Conservation (phyloP, 2,113 vertebrate genomes). For the Thinocorus orbignyianus region DNA sequence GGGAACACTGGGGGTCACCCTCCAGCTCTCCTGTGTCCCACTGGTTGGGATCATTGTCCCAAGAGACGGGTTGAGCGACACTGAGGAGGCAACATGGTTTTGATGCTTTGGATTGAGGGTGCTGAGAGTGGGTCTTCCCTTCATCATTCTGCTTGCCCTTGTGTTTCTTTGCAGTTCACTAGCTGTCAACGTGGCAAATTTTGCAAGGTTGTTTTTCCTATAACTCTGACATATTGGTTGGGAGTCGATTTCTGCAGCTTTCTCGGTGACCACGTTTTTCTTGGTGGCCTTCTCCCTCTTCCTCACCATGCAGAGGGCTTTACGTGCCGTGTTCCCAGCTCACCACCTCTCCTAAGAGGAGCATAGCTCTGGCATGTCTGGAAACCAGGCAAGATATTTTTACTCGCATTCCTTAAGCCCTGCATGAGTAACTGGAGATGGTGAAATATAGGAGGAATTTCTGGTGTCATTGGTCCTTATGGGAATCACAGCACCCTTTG, state of each 20-base stretch:
- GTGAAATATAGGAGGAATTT: neutral
- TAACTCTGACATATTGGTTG: neutral
- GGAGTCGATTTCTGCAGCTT: neutral
- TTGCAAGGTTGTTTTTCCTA: neutral
- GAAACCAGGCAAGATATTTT: neutral
- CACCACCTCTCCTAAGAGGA: neutral
- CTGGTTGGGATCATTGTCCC: fast-evolving
- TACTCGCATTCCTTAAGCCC: neutral
- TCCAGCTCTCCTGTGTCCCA: too few relatives aligned
- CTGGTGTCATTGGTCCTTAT: neutral
- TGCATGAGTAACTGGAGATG: neutral
- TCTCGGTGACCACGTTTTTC: neutral
- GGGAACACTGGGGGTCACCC: neutral
- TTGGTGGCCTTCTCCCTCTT: neutral
- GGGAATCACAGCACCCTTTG: neutral
- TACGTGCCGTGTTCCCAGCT: neutral
- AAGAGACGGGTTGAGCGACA: fast-evolving
- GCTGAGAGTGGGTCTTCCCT: neutral
- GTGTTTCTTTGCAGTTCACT: neutral
- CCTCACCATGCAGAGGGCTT: neutral
- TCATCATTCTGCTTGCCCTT: fast-evolving
- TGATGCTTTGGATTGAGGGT: neutral
- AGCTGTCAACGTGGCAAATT: neutral
- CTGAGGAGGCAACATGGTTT: fast-evolving
- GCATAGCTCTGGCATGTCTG: neutral